A percentile compares a stretch with the other conserved stretches of the same genome.
Evolutionary conservation across 2,113 vertebrate genomes (phyloP).

Genomic region (Octodon degus): DNA sequence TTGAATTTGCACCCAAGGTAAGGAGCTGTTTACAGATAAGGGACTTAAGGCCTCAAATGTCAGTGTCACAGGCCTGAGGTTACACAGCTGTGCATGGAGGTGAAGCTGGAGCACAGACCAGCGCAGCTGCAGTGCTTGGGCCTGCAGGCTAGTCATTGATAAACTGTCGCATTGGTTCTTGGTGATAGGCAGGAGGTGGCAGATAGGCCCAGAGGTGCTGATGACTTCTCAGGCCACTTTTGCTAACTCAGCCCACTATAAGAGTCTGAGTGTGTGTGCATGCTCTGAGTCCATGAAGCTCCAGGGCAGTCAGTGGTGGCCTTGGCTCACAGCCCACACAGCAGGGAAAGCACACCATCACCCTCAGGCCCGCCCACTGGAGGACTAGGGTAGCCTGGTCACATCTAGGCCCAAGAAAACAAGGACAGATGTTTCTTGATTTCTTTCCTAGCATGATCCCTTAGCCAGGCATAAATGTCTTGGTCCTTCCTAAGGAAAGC

Average conservation of each 20-base stretch:
- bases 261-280: not conserved
- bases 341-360: not conserved
- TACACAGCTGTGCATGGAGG: not conserved
- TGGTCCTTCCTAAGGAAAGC: not conserved
- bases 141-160: not conserved
- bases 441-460: not conserved
- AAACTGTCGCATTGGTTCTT: not conserved
- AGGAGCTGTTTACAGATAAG: not conserved
- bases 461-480: not conserved
- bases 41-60: not conserved
- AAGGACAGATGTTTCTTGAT: not conserved
- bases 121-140: not conserved
- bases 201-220: not conserved
- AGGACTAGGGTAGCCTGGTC: not conserved
- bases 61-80: not conserved
- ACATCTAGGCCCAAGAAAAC: not conserved
- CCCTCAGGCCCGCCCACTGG: not conserved
- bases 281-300: not conserved
- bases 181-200: not conserved
- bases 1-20: not conserved
- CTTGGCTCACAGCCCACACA: not conserved
- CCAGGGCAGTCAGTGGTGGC: not conserved
- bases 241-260: not conserved
- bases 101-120: not conserved
- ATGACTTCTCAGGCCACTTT: not conserved